Percentiles rank a stretch among this genome's conserved stretches.
phyloP scores from a whole-genome alignment of 2,888 invertebrate genomes.

The Cerastis rubricosa region DNA sequence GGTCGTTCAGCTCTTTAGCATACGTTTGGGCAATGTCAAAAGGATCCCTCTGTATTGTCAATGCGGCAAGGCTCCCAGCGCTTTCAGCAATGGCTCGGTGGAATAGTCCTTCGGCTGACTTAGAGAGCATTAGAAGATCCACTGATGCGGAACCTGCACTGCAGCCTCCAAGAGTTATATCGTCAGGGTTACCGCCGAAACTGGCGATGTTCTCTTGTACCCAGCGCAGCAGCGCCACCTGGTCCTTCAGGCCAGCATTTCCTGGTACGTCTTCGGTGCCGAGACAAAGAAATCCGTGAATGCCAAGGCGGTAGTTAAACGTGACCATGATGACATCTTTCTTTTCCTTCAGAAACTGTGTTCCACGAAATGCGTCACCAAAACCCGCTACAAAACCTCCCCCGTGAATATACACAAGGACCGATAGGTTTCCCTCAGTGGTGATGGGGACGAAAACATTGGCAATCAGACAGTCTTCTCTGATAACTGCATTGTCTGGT shows the following conservation, averaged over 20 bases:
- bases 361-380: slow-evolving; percentile 31
- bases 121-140: slow-evolving; percentile 71
- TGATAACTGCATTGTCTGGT: slow-evolving; percentile 33
- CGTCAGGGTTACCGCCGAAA: slow-evolving; percentile 76
- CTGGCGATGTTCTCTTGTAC: slow-evolving; percentile 72
- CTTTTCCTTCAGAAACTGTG: slow-evolving; percentile 22
- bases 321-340: slow-evolving; percentile 68
- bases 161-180: slow-evolving; percentile 72
- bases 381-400: slow-evolving; percentile 70
- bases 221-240: slow-evolving; percentile 73
- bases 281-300: slow-evolving; percentile 71
- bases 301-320: slow-evolving; percentile 72
- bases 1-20: slow-evolving; percentile 65
- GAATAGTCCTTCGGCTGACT: slow-evolving; percentile 70
- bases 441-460: slow-evolving; percentile 82
- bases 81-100: too few species aligned
- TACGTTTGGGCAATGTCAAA: slow-evolving; percentile 70
- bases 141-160: slow-evolving; percentile 73
- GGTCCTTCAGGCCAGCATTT: slow-evolving; percentile 77
- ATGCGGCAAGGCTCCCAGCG: slow-evolving; percentile 64
- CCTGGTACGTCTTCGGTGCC: slow-evolving; percentile 74
- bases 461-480: slow-evolving; percentile 81
- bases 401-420: slow-evolving; percentile 73
- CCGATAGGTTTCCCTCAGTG: slow-evolving; percentile 67
- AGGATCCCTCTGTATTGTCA: slow-evolving; percentile 72